These are phyloP conservation scores for Sander vitreus DNA, from an alignment of 2,113 vertebrate species.

Conservation along the genomic window DNA sequence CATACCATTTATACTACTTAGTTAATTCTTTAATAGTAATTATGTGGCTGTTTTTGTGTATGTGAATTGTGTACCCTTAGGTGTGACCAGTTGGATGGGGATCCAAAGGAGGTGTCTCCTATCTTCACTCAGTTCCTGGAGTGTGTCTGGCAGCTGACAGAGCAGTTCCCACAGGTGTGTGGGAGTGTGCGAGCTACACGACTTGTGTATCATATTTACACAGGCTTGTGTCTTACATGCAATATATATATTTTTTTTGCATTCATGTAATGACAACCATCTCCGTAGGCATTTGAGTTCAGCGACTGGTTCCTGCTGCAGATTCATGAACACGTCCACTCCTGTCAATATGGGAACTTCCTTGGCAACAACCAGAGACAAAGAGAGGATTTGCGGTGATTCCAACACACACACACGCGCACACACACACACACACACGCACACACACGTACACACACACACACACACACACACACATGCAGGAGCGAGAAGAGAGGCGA, in stretches of 20 bases:
- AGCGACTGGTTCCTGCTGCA: constrained; percentile 97
- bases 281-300: constrained; percentile 91
- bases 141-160: constrained; percentile 94
- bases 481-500: too few relatives aligned
- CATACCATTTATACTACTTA: too few relatives aligned
- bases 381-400: constrained; percentile 95
- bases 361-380: constrained; percentile 96
- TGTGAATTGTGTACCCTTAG: constrained; percentile 73
- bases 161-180: constrained; percentile 91
- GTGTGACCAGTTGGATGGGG: constrained; percentile 95
- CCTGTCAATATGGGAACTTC: constrained; percentile 99
- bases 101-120: constrained; percentile 95
- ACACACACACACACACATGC: too few relatives aligned
- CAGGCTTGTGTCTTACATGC: not conserved
- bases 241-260: not conserved
- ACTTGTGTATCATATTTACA: not conserved
- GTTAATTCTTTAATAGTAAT: not conserved
- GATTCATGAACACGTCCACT: constrained; percentile 97
- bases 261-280: not conserved
- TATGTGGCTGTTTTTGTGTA: not conserved
- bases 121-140: constrained; percentile 98
- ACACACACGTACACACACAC: too few relatives aligned
- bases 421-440: too few relatives aligned
- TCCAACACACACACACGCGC: not conserved
- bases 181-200: not conserved